phyloP scores from a whole-genome alignment of 1,140 invertebrate species.

The Drosophila micromelanica region DNA sequence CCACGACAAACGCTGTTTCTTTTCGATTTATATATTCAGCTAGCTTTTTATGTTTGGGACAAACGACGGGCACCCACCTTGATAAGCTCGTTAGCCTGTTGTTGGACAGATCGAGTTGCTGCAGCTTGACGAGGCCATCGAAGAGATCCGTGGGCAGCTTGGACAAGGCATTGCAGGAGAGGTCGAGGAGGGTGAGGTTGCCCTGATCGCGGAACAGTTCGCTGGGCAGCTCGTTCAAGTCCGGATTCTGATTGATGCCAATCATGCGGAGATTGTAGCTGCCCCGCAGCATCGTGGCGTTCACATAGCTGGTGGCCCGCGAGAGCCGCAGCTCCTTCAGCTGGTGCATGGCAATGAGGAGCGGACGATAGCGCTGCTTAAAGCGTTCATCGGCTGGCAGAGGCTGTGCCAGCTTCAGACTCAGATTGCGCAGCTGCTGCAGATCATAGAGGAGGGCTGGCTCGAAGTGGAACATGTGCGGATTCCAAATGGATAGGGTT shows the following conservation, averaged over 20 bases:
- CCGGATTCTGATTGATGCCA: conserved; percentile 86
- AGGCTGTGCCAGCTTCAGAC: conserved; percentile 24
- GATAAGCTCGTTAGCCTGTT: conserved; percentile 84
- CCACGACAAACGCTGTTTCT: too few species aligned
- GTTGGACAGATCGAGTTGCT: conserved; percentile 85
- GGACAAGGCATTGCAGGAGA: conserved; percentile 86
- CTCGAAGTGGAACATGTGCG: conserved; percentile 45
- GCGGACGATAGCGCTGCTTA: conserved; percentile 27
- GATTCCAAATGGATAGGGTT: conserved; percentile 55
- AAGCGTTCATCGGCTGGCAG: neutral
- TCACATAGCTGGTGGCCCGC: conserved; percentile 71
- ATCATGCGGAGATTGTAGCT: conserved; percentile 86
- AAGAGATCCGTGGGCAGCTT: conserved; percentile 86
- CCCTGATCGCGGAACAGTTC: conserved; percentile 86
- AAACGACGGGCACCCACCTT: conserved; percentile 49
- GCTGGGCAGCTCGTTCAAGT: conserved; percentile 85
- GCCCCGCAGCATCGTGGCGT: conserved; percentile 86
- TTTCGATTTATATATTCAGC: conserved; percentile 13
- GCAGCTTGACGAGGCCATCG: conserved; percentile 84
- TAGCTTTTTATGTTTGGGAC: conserved; percentile 71
- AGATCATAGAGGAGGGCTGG: conserved; percentile 41
- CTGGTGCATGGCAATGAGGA: conserved; percentile 67
- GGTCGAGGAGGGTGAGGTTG: conserved; percentile 85
- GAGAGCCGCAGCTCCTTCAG: conserved; percentile 85
- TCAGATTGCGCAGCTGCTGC: conserved; percentile 59